Evolutionary conservation across 2,797 vertebrate genomes (phyloP), one percentile per base, ranked within the genome.

Genomic region (Helostoma temminkii): DNA sequence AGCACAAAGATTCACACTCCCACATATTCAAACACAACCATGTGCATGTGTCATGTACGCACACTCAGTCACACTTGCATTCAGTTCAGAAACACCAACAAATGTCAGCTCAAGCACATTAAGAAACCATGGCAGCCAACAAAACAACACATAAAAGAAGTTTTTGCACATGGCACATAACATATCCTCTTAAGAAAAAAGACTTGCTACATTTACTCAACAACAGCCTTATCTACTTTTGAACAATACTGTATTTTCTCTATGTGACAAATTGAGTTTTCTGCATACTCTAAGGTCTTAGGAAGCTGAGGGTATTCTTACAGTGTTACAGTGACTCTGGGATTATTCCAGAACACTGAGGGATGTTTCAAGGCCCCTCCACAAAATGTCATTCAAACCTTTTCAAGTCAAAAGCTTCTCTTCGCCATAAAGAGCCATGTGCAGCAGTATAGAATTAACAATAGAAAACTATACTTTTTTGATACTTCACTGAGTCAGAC

Each of bases 321-420:
- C 12, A 39, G 41, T 47, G 52, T 65, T 46, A 16, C 43, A 46
- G 18, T 43, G 50, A 56, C 61, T 56, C 48, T 37, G 19, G 50
- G 48, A 77, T 76, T 69, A 30, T 74, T 71, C 28, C 28, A 24
- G 62, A 54, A 57, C 18, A 48, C 32, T 24, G 18, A 72, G 32
- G 21, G 53, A 32, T 52, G 53, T 42, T 86, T 75, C 48, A 83
- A 73, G 47, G 48, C 62, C 59, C 54, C 37, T 55, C 45, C 18
- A 61, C 25, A 43, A 37, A 68, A 72, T 58, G 53, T 39, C 57
- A 69, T 73, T 86, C 39, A 73, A 52, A 69, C 41, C 30, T 50
- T 48, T 71, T 25, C 10, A 71, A 57, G 24, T 63, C 43, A 25
- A 37, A 81, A 65, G 22, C 5, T 68, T 71, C 70, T 70, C 48